Evolutionary conservation across 2,888 invertebrate genomes (phyloP).

Genomic region (Caenorhabditis sinica): DNA sequence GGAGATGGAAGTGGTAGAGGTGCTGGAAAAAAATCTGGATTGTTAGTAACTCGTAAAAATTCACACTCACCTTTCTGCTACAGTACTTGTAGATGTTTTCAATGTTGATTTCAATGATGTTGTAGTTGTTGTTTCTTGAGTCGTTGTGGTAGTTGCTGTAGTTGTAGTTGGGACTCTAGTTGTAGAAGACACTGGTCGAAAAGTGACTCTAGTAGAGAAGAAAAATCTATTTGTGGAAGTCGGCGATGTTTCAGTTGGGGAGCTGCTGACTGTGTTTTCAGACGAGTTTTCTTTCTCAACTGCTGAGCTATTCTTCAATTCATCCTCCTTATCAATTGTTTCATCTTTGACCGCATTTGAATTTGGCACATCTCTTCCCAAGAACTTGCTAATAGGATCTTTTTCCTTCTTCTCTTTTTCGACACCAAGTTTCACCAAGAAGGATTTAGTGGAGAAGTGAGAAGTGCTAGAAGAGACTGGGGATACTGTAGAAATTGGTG

Average conservation of each 20-base stretch:
- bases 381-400: conserved; percentile 45
- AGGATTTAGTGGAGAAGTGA: conserved; percentile 15
- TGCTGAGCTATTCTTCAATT: conserved; percentile 5
- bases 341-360: neutral
- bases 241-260: neutral
- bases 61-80: neutral
- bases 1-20: neutral
- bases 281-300: neutral
- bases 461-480: neutral
- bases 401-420: conserved; percentile 30
- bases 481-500: conserved; percentile 27
- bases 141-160: neutral
- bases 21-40: neutral
- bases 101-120: neutral
- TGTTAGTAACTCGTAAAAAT: neutral
- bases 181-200: conserved; percentile 29
- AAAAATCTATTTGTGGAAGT: conserved; percentile 7
- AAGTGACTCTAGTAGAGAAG: conserved; percentile 47
- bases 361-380: conserved; percentile 52
- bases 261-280: neutral
- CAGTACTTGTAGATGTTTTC: conserved; percentile 2
- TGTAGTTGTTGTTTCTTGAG: neutral
- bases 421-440: conserved; percentile 47
- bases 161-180: neutral
- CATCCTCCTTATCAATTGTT: neutral